These are phyloP conservation scores for Lates calcarifer DNA, from an alignment of 2,113 vertebrate species.

Conservation along the genomic window DNA sequence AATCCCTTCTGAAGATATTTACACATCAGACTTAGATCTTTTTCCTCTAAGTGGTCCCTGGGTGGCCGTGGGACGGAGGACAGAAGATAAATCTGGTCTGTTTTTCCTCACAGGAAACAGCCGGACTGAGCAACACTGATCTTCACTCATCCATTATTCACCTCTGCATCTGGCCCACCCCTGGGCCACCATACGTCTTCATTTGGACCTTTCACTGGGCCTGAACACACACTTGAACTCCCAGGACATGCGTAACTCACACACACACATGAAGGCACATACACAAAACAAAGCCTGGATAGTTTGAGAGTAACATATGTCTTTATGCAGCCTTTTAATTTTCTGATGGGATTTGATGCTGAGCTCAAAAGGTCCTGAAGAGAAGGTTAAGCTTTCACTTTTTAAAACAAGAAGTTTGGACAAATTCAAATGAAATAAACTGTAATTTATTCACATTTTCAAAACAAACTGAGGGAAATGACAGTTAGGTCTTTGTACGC, in stretches of 20 bases:
- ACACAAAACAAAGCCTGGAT: not conserved
- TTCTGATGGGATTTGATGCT: too few relatives aligned
- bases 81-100: conserved; percentile 57
- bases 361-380: too few relatives aligned
- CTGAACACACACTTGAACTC: conserved; percentile 31
- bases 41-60: conserved; percentile 53
- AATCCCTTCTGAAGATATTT: conserved; percentile 47
- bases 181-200: conserved; percentile 57
- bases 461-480: too few relatives aligned
- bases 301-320: conserved; percentile 7
- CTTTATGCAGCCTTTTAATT: too few relatives aligned
- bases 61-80: conserved; percentile 42
- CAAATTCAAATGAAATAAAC: not conserved
- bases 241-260: not conserved
- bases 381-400: too few relatives aligned
- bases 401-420: too few relatives aligned
- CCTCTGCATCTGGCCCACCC: conserved; percentile 52
- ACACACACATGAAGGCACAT: conserved; percentile 5
- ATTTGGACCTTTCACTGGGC: conserved; percentile 50
- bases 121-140: conserved; percentile 8
- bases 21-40: conserved; percentile 39
- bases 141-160: conserved; percentile 58
- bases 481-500: too few relatives aligned
- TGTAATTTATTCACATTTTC: too few relatives aligned
- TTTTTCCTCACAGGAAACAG: conserved; percentile 66